Evolutionary conservation across 2,797 vertebrate species (phyloP).

Genomic region (Xenentodon cancila): DNA sequence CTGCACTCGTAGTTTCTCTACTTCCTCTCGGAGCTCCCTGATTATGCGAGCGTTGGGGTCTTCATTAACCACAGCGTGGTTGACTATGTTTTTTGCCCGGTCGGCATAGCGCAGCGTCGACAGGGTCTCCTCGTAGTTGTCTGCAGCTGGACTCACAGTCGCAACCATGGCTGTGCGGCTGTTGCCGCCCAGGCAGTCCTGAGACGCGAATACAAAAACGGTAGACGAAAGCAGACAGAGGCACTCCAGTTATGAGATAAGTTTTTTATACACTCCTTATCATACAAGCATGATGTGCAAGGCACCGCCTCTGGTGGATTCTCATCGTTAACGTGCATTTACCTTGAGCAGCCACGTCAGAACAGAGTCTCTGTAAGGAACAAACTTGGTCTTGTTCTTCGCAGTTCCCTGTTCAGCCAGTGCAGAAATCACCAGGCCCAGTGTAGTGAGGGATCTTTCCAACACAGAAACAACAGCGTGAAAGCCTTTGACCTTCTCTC

Average conservation of each 20-base stretch:
- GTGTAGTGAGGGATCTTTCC: slow-evolving; percentile 83
- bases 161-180: slow-evolving; percentile 99
- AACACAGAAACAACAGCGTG: neutral
- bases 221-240: too few relatives aligned
- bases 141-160: slow-evolving; percentile 93
- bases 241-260: neutral
- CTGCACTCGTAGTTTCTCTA: slow-evolving; percentile 88
- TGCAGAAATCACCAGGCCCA: slow-evolving; percentile 86
- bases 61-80: slow-evolving; percentile 91
- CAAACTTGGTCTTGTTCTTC: slow-evolving; percentile 92
- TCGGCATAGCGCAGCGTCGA: slow-evolving; percentile 91
- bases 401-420: slow-evolving; percentile 87
- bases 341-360: slow-evolving; percentile 94
- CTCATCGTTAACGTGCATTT: neutral
- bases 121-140: slow-evolving; percentile 96
- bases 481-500: too few relatives aligned
- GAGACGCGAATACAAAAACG: neutral
- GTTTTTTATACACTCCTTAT: neutral
- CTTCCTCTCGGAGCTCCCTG: slow-evolving; percentile 91
- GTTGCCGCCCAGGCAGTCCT: slow-evolving; percentile 97
- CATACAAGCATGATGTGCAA: neutral
- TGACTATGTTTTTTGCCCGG: slow-evolving; percentile 90
- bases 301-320: neutral
- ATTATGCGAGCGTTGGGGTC: slow-evolving; percentile 92
- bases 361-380: slow-evolving; percentile 94